Conservation (phyloP, 2,888 invertebrate genomes). For the Rhingia rostrata region DNA sequence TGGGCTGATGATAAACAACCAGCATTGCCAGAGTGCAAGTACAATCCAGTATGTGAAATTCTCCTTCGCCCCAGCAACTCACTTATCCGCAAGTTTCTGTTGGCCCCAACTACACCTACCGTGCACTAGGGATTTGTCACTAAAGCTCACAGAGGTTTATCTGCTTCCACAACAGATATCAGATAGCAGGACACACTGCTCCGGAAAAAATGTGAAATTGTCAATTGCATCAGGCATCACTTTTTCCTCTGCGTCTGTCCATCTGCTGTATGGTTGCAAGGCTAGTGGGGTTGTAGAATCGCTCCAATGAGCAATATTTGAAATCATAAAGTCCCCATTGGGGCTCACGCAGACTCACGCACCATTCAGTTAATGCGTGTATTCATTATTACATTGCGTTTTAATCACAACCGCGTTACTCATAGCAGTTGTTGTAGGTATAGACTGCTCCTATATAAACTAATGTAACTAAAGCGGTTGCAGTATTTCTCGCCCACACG, state of each 20-base stretch:
- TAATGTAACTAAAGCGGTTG: constrained; percentile 49
- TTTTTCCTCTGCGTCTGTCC: neutral
- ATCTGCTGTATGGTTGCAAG: neutral
- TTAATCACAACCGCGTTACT: constrained; percentile 33
- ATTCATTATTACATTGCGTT: constrained; percentile 36
- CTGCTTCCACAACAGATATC: constrained; percentile 8
- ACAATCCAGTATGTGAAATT: neutral
- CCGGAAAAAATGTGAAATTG: constrained; percentile 13
- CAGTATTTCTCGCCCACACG: neutral
- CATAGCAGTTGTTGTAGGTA: constrained; percentile 3
- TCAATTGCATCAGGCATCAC: neutral
- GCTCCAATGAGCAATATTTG: constrained; percentile 18
- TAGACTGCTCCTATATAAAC: constrained; percentile 21
- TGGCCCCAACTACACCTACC: constrained; percentile 14
- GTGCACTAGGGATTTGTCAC: constrained; percentile 10
- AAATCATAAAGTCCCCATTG: constrained; percentile 33
- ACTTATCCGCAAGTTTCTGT: constrained; percentile 45
- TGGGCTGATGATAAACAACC: constrained; percentile 35
- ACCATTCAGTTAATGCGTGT: constrained; percentile 34
- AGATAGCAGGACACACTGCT: constrained; percentile 1
- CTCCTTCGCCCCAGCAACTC: neutral
- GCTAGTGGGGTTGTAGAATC: neutral
- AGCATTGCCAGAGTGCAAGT: constrained; percentile 8
- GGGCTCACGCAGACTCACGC: constrained; percentile 16
- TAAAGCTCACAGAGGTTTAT: constrained; percentile 3